A percentile compares a stretch with the other conserved stretches of the same genome.
Evolutionary conservation across 2,888 invertebrate genomes (phyloP).

Genomic region (Lasioglossum figueresi): DNA sequence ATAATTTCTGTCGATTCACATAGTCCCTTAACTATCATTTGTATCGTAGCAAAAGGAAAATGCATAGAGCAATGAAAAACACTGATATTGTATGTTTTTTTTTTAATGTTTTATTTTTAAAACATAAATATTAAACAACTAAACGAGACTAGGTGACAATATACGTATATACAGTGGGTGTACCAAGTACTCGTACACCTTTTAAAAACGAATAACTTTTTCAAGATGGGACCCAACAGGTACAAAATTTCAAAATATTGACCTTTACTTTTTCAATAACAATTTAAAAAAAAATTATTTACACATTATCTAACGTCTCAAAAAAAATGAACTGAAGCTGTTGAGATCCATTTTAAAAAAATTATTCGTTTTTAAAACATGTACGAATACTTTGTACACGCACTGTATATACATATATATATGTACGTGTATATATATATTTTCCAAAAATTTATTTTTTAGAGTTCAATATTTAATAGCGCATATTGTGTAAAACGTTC

Average conservation of each 20-base stretch:
- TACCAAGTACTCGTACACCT: too few species aligned
- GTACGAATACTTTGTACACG: too few species aligned
- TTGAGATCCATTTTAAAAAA: too few species aligned
- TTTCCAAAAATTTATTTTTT: constrained; percentile 61
- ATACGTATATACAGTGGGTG: background rate
- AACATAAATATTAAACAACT: constrained; percentile 29
- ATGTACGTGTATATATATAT: constrained; percentile 15
- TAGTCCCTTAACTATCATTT: constrained; percentile 26
- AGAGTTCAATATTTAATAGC: constrained; percentile 59
- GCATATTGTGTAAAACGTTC: constrained; percentile 65
- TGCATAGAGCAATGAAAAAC: constrained; percentile 9
- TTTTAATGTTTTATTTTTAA: constrained; percentile 22
- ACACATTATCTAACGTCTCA: too few species aligned
- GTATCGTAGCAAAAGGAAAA: background rate
- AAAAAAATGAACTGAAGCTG: too few species aligned
- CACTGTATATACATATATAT: background rate
- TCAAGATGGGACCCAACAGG: too few species aligned
- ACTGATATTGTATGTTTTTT: background rate
- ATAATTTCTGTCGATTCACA: constrained; percentile 7
- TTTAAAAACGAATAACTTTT: too few species aligned
- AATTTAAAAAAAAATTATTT: too few species aligned
- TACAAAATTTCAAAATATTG: too few species aligned
- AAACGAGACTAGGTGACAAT: constrained; percentile 25
- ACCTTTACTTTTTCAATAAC: too few species aligned
- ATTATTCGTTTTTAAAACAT: too few species aligned